phyloP scores from a whole-genome alignment of 2,888 invertebrate genomes.

The Helobdella robusta region DNA sequence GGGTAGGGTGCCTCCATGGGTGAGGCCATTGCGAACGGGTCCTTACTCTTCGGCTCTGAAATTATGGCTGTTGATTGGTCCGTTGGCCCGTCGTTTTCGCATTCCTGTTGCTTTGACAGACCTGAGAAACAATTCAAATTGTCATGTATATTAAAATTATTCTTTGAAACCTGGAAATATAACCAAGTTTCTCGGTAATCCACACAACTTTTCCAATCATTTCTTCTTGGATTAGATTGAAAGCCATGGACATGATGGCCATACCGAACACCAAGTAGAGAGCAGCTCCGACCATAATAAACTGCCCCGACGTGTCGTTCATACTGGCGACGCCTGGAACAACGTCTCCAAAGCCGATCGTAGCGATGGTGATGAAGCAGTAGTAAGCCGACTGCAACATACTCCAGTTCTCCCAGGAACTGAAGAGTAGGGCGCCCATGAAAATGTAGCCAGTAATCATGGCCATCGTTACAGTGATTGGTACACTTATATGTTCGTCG shows the following conservation, averaged over 20 bases:
- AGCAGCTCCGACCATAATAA: slow-evolving; percentile 43
- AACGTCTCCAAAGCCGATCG: slow-evolving; percentile 48
- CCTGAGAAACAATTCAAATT: neutral
- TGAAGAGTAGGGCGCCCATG: slow-evolving; percentile 47
- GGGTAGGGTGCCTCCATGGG: neutral
- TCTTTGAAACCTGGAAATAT: slow-evolving; percentile 24
- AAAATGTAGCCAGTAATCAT: slow-evolving; percentile 48
- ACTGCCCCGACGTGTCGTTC: slow-evolving; percentile 37
- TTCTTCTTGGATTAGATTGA: slow-evolving; percentile 49
- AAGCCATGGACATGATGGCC: slow-evolving; percentile 51
- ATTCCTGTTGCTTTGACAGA: slow-evolving; percentile 39
- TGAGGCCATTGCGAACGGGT: neutral
- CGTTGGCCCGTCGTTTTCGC: slow-evolving; percentile 9
- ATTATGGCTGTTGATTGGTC: neutral
- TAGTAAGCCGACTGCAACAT: slow-evolving; percentile 45
- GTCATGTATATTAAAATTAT: neutral
- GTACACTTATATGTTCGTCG: slow-evolving; percentile 45
- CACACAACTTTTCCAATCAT: slow-evolving; percentile 47
- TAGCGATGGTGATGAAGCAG: slow-evolving; percentile 49
- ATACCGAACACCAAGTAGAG: slow-evolving; percentile 48
- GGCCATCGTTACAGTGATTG: slow-evolving; percentile 47
- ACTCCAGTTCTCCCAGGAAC: slow-evolving; percentile 48
- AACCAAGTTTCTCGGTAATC: slow-evolving; percentile 46
- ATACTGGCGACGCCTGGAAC: slow-evolving; percentile 39
- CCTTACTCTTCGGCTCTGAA: neutral